These are phyloP conservation scores for Helleia helle DNA, from an alignment of 2,888 invertebrate genomes.

Conservation along the genomic window DNA sequence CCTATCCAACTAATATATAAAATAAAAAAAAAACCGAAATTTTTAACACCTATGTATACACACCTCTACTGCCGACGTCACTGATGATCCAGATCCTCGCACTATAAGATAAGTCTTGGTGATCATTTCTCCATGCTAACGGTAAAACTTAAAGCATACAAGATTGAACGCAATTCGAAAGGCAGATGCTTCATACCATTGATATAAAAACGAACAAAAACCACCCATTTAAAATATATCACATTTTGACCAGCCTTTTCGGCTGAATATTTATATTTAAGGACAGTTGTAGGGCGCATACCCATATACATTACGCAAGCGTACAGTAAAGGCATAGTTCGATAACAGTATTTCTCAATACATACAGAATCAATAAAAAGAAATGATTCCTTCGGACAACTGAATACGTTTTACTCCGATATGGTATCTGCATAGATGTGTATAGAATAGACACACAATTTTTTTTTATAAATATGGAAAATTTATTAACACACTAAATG, in stretches of 20 bases:
- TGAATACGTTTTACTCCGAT: constrained; percentile 16
- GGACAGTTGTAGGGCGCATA: constrained; percentile 1
- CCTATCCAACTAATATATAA: too few relatives aligned
- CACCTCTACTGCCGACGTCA: too few relatives aligned
- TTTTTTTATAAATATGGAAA: not conserved
- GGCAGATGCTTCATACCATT: too few relatives aligned
- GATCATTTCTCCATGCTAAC: too few relatives aligned
- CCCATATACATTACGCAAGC: constrained; percentile 1
- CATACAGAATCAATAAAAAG: constrained; percentile 13
- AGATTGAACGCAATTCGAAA: too few relatives aligned
- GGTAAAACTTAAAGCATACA: too few relatives aligned
- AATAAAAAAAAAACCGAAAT: too few relatives aligned
- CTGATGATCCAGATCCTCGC: too few relatives aligned
- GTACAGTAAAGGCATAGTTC: constrained; percentile 8
- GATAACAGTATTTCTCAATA: constrained; percentile 8
- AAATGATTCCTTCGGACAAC: constrained; percentile 15
- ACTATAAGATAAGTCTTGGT: too few relatives aligned
- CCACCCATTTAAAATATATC: not conserved
- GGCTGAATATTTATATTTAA: not conserved
- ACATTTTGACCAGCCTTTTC: not conserved
- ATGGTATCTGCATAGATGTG: not conserved
- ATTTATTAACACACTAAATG: too few relatives aligned
- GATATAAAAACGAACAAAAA: not conserved
- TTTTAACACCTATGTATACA: too few relatives aligned
- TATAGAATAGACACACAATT: not conserved